Evolutionary conservation across 2,888 invertebrate species (phyloP).

Genomic region (Julus scanicus): DNA sequence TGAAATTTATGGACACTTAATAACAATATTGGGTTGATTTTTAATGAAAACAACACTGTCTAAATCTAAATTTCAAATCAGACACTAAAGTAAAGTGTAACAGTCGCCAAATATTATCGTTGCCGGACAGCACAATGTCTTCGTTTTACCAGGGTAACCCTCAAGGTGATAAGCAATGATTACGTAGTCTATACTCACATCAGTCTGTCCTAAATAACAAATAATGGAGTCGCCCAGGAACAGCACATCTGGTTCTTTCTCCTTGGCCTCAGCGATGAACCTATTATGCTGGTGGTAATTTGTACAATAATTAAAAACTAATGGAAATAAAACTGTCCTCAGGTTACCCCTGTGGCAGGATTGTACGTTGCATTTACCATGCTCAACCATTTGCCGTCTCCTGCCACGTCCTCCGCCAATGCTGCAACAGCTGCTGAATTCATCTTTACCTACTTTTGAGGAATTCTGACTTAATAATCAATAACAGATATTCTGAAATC

Average conservation of each 20-base stretch:
- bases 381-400: conserved; percentile 87
- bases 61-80: too few relatives aligned
- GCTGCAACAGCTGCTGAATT: conserved; percentile 68
- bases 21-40: too few relatives aligned
- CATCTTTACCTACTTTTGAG: conserved; percentile 47
- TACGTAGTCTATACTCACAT: conserved; percentile 65
- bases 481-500: neutral
- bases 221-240: conserved; percentile 91
- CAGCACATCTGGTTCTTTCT: conserved; percentile 91
- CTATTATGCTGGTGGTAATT: conserved; percentile 77
- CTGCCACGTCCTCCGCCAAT: conserved; percentile 80
- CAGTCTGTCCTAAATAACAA: conserved; percentile 82
- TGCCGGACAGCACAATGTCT: too few relatives aligned
- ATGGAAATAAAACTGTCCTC: neutral
- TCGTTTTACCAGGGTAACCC: neutral
- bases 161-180: neutral
- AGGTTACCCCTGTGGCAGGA: neutral
- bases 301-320: conserved; percentile 12
- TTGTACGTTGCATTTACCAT: conserved; percentile 70
- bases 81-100: too few relatives aligned
- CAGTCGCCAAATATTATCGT: too few relatives aligned
- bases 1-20: too few relatives aligned
- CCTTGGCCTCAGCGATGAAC: conserved; percentile 84
- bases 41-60: too few relatives aligned
- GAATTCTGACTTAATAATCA: neutral